Base-by-base conservation (phyloP, 2,888 invertebrate genomes). In the Rugalucina vietnamica region DNA sequence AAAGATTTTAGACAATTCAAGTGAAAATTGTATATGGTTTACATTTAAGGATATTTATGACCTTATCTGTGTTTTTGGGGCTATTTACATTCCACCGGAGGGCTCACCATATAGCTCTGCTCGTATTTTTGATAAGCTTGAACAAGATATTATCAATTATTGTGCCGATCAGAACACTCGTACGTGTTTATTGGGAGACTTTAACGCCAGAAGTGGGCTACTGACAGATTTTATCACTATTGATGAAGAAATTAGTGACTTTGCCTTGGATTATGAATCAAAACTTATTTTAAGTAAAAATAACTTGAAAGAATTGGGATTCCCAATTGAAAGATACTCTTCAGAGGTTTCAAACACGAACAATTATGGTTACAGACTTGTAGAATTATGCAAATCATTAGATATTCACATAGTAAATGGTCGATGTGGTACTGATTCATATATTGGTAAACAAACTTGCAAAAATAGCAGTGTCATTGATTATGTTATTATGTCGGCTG, bases 381-480 rank as follows among this genome's bases (percentile, higher is more conserved):
- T 65, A 34, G 65, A 65, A 2, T 24, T 65, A 34, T 65, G 65
- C 65, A 65, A 65, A 18, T 65, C 65, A 65, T 65, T 65, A 12
- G 65, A 65, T 34, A 34, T 65, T 12, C 65, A 65, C 34, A 18
- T 65, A 65, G 65, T 65, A 32, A 65, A 65, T 65, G 65, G 65
- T 18, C 32, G 65, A 65, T 65, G 32, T 65, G 34, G 34, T 65
- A 21, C 32, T 65, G 65, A 65, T 34, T 65, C 65, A 34, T 18
- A 34, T 34, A 65, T 65, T 34, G 34, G 65, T 34, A 65, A 34
- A 34, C 65, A 65, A 34, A 65, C 65, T 1, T 32, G 65, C 34
- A 65, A 34, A 65, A 65, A 65, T 34, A 65, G 65, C 21, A 65
- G 65, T 65, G 65, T 65, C 21, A 65, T 65, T 65, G 65, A 65